Percentiles rank a stretch among this genome's conserved stretches.
Evolutionary conservation across 2,797 vertebrate genomes (phyloP).

Genomic region (Myotis pilosus): DNA sequence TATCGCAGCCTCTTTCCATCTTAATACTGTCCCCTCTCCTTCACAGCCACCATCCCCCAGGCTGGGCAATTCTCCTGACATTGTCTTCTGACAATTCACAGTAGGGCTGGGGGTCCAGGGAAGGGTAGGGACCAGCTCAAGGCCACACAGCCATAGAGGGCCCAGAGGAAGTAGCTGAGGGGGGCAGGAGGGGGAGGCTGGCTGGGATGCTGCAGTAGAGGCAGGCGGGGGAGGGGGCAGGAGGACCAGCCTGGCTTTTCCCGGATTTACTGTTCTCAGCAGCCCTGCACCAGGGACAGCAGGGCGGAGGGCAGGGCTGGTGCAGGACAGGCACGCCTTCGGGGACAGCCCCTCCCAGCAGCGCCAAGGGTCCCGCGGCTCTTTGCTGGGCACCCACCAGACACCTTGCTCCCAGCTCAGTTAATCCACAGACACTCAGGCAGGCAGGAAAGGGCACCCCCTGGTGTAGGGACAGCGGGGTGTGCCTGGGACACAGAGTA

Average conservation of each 20-base stretch:
- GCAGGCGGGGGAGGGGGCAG: not conserved
- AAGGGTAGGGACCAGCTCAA: constrained; percentile 15
- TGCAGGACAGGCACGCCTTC: not conserved
- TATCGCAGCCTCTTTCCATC: not conserved
- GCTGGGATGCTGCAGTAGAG: not conserved
- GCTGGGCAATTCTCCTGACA: not conserved
- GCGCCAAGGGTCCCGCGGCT: not conserved
- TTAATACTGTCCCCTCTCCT: not conserved
- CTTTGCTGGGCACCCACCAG: not conserved
- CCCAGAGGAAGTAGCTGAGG: not conserved
- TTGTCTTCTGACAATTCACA: not conserved
- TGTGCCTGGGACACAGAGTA: not conserved
- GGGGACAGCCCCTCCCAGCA: not conserved
- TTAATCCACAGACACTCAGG: not conserved
- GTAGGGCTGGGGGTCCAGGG: not conserved
- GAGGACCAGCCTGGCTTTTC: constrained; percentile 52
- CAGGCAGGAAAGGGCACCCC: not conserved
- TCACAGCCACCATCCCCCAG: not conserved
- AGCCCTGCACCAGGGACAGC: not conserved
- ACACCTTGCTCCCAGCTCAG: not conserved
- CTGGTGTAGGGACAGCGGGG: not conserved
- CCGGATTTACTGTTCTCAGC: constrained; percentile 73
- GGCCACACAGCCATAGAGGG: constrained; percentile 20
- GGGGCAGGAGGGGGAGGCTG: not conserved
- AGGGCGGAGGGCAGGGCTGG: not conserved